These are phyloP conservation scores for Diadromus collaris DNA, from an alignment of 2,888 invertebrate genomes.

Conservation along the genomic window DNA sequence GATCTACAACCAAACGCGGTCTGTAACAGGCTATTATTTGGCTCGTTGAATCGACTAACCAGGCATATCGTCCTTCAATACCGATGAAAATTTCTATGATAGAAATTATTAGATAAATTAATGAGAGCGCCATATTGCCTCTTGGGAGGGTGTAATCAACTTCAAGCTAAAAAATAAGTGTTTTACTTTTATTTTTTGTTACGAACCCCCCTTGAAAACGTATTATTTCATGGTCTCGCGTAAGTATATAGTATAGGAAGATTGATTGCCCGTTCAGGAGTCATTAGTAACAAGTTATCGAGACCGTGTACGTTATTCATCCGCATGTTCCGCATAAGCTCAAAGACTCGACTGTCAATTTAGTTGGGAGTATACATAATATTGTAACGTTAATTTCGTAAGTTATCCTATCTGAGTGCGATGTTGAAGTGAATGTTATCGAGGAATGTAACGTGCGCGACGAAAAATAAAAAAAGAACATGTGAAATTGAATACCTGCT, in stretches of 20 bases:
- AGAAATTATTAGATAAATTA: background rate
- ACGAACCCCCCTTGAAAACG: background rate
- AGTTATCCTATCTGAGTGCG: conserved; percentile 29
- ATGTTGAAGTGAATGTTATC: conserved; percentile 50
- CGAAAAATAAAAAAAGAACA: conserved; percentile 44
- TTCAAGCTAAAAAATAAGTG: background rate
- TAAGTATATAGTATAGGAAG: background rate
- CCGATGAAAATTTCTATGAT: background rate
- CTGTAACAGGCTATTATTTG: conserved; percentile 1
- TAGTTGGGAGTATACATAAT: conserved; percentile 23
- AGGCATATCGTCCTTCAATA: background rate
- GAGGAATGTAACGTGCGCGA: conserved; percentile 33
- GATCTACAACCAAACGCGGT: background rate
- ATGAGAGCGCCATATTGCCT: background rate
- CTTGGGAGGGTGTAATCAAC: background rate
- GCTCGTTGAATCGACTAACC: conserved; percentile 10
- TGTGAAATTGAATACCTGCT: conserved; percentile 7
- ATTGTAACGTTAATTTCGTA: conserved; percentile 51
- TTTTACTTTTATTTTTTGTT: background rate
- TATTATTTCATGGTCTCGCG: background rate
- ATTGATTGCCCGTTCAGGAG: conserved; percentile 26
- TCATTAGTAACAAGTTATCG: conserved; percentile 15
- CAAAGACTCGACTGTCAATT: conserved; percentile 30
- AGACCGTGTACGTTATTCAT: conserved; percentile 39
- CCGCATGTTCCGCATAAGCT: conserved; percentile 52